Evolutionary conservation across 1,140 invertebrate genomes (phyloP).

Genomic region (Philopotamus ludificatus): DNA sequence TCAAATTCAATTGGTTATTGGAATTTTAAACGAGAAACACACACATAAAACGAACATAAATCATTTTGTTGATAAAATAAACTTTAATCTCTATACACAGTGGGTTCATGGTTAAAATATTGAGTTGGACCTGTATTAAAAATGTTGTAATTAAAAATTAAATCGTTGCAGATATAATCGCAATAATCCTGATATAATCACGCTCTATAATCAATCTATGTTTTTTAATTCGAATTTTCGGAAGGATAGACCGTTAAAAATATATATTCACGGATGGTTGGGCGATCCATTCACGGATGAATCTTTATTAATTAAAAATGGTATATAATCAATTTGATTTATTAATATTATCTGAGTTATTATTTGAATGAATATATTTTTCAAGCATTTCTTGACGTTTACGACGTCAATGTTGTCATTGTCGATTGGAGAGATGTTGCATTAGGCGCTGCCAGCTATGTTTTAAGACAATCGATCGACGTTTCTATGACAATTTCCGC

Average conservation of each 20-base stretch:
- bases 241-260: background rate
- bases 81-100: no score
- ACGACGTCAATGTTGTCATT: constrained; percentile 58
- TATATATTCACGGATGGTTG: background rate
- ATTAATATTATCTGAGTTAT: background rate
- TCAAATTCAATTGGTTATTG: no score
- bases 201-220: background rate
- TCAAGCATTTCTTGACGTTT: constrained; percentile 49
- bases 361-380: constrained; percentile 3
- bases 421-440: constrained; percentile 58
- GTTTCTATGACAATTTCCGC: constrained; percentile 45
- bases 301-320: background rate
- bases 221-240: background rate
- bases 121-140: background rate
- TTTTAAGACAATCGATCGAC: constrained; percentile 54
- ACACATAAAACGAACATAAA: no score
- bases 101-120: no score
- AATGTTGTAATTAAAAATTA: background rate
- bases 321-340: background rate
- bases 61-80: background rate
- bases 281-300: background rate
- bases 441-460: constrained; percentile 49
- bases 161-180: background rate
- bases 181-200: background rate
- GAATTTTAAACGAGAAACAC: no score